Conservation (phyloP, 2,797 vertebrate genomes). For the Tadarida brasiliensis region DNA sequence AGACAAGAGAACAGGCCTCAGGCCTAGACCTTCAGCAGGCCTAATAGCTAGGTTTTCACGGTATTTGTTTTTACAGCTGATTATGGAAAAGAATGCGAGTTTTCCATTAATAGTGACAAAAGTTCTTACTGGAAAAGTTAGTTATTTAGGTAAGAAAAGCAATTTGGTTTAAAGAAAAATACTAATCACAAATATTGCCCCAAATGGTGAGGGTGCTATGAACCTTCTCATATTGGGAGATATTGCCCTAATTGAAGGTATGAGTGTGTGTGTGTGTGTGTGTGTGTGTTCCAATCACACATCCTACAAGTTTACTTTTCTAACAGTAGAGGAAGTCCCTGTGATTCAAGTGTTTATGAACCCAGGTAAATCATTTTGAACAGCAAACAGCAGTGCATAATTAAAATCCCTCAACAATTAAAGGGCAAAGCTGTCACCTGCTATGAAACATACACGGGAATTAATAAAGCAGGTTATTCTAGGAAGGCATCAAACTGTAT, state of each 20-base stretch:
- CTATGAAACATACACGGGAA: constrained; percentile 60
- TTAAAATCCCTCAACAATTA: constrained; percentile 78
- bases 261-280: background rate
- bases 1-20: background rate
- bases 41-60: background rate
- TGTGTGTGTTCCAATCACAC: constrained; percentile 27
- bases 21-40: background rate
- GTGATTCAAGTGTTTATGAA: constrained; percentile 83
- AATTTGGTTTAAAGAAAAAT: too few species aligned
- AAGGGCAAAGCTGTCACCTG: constrained; percentile 74
- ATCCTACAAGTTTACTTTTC: constrained; percentile 63
- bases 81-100: background rate
- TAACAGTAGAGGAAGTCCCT: constrained; percentile 71
- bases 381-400: constrained; percentile 71
- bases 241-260: background rate
- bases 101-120: background rate
- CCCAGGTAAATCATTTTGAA: constrained; percentile 79
- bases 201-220: background rate
- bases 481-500: background rate
- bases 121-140: background rate
- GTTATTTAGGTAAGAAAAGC: background rate
- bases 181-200: too few species aligned
- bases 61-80: background rate
- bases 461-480: constrained; percentile 70
- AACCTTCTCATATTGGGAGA: background rate